Evolutionary conservation across 2,113 vertebrate species (phyloP).

Genomic region (Diglossa brunneiventris): DNA sequence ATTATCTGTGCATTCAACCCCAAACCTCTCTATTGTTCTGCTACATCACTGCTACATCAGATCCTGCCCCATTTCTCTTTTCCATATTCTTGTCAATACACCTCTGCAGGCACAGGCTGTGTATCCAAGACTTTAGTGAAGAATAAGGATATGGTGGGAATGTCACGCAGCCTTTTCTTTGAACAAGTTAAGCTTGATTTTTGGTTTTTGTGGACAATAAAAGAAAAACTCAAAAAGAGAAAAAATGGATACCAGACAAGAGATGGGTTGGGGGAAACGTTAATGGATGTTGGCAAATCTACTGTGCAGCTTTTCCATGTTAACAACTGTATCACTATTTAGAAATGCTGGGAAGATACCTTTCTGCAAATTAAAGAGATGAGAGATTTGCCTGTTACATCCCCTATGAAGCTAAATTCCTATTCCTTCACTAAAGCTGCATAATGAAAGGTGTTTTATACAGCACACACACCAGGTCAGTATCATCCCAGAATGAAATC

Average conservation of each 20-base stretch:
- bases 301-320: neutral
- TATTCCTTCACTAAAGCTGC: neutral
- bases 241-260: neutral
- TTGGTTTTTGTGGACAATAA: neutral
- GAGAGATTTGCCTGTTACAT: neutral
- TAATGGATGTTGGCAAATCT: conserved; percentile 21
- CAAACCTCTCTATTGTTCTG: neutral
- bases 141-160: neutral
- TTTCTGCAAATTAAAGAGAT: neutral
- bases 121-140: neutral
- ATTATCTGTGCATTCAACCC: neutral
- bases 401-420: neutral
- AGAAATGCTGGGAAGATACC: neutral
- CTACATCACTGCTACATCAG: neutral
- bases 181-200: neutral
- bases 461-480: neutral
- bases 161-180: neutral
- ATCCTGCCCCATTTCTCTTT: neutral
- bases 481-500: neutral
- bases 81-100: neutral
- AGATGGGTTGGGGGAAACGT: neutral
- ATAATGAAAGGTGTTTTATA: neutral
- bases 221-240: conserved; percentile 2
- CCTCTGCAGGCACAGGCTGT: neutral
- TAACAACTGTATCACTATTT: neutral